Evolutionary conservation across 2,888 invertebrate species (phyloP), one percentile per base, ranked within the genome.

Genomic region (Drosophila borborema): DNA sequence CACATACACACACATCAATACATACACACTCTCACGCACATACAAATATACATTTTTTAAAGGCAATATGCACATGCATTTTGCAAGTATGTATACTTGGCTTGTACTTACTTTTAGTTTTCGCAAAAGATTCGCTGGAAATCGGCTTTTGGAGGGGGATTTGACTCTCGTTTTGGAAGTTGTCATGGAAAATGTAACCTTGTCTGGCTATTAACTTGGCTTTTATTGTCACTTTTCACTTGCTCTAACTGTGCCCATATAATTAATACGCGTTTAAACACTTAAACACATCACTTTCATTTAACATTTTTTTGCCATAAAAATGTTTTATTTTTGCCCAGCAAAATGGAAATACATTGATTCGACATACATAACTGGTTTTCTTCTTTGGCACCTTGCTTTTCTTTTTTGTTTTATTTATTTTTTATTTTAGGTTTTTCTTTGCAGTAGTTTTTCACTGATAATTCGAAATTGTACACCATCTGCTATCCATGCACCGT

Each of bases 281-380:
- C 64, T 60, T 63, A 65, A 64, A 41, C 81, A 80, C 80, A 82
- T 61, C 86, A 84, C 83, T 84, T 84, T 84, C 83, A 84, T 88
- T 84, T 74, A 88, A 74, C 71, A 71, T 81, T 84, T 84, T 67
- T 49, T 81, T 70, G 62, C 81, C 75, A 78, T 76, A 77, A 68
- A 75, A 84, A 64, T 65, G 65, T 80, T 60, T 53, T 55, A 63
- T 74, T 51, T 59, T 77, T 66, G 81, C 84, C 74, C 64, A 66
- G 69, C 64, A 63, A 86, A 82, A 82, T 86, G 83, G 75, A 82
- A 86, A 77, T 82, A 82, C 80, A 71, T 51, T 66, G 58, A 73
- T 61, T 63, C 43, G 68, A 77, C 66, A 78, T 81, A 73, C 84
- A 82, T 86, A 83, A 84, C 83, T 84, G 83, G 83, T 88, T 78